phyloP scores from a whole-genome alignment of 1,140 invertebrate genomes.

The Aphelenchoides fujianensis region DNA sequence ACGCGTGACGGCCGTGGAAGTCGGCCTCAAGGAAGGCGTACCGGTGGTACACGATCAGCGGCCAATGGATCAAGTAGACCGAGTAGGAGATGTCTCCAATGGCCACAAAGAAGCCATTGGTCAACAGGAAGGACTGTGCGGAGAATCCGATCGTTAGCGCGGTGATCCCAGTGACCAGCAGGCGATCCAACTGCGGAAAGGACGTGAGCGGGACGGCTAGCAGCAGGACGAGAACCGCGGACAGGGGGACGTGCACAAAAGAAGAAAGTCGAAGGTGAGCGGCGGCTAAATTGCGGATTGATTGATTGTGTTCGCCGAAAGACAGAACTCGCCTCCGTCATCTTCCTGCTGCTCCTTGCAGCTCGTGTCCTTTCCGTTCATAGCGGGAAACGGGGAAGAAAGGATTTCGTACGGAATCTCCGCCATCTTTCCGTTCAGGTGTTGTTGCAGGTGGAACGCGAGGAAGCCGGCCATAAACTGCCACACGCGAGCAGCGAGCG shows the following conservation, averaged over 20 bases:
- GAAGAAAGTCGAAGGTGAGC: neutral
- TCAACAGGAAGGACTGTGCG: neutral
- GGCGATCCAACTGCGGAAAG: neutral
- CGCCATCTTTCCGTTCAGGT: neutral
- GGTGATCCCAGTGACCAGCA: neutral
- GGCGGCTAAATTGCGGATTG: neutral
- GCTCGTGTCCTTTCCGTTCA: neutral
- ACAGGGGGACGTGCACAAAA: neutral
- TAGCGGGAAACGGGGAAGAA: neutral
- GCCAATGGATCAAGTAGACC: neutral
- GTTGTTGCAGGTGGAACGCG: neutral
- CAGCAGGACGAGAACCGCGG: neutral
- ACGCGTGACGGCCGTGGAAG: neutral
- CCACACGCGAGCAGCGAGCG: neutral
- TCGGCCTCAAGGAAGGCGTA: neutral
- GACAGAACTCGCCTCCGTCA: too few species aligned
- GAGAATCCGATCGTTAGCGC: neutral
- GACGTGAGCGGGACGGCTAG: neutral
- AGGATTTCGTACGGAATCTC: neutral
- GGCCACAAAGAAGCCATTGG: neutral
- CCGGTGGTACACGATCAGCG: neutral
- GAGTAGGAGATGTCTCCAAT: neutral
- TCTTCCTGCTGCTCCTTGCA: too few species aligned
- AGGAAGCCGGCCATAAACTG: neutral
- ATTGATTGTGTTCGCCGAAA: too few species aligned